Conservation (phyloP, 2,113 vertebrate species). For the Ia io region DNA sequence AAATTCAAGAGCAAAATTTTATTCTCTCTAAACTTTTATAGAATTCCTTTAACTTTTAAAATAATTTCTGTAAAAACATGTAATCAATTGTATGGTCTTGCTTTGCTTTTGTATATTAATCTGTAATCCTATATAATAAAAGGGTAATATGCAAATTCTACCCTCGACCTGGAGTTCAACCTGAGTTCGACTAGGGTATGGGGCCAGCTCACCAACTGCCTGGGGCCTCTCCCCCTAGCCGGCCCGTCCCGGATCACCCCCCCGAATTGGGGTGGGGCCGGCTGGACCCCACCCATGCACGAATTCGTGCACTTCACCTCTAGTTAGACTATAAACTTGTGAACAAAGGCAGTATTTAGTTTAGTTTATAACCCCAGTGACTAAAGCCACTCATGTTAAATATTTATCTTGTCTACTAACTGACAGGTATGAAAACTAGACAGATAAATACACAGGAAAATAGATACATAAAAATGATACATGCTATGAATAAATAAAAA, state of each 20-base stretch:
- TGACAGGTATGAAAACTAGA: not conserved
- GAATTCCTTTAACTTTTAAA: not conserved
- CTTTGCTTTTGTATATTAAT: not conserved
- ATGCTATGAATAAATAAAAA: not conserved
- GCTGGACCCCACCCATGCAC: too few species aligned
- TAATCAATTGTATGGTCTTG: not conserved
- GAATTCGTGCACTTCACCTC: too few species aligned
- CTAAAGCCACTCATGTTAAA: not conserved
- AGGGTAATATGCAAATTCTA: too few species aligned
- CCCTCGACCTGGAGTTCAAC: too few species aligned
- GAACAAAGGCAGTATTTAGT: not conserved
- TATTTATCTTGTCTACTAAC: not conserved
- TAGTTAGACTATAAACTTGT: not conserved
- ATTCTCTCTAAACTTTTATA: not conserved
- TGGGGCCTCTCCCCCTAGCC: too few species aligned
- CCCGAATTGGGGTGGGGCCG: too few species aligned
- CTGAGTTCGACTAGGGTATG: too few species aligned
- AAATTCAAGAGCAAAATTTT: not conserved
- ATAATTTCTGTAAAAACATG: not conserved
- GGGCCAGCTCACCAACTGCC: too few species aligned
- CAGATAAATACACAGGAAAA: not conserved
- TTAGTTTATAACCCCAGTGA: not conserved
- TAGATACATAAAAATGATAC: not conserved
- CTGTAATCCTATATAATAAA: not conserved
- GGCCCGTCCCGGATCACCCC: fast-evolving